Base-by-base conservation (phyloP, 1,140 invertebrate genomes). In the Drosophila subobscura region DNA sequence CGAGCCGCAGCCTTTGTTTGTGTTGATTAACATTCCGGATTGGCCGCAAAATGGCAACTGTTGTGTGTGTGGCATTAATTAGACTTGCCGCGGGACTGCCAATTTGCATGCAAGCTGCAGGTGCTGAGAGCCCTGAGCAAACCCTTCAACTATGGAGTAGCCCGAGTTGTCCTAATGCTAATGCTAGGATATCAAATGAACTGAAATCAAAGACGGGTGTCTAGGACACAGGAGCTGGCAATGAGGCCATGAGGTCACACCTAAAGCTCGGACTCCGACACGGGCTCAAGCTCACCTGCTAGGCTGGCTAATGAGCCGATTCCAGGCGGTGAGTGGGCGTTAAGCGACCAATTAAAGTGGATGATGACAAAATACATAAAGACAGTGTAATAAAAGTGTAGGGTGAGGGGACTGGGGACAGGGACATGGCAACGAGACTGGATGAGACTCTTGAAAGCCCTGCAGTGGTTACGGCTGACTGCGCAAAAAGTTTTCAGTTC, bases 291-390 rank as follows among this genome's bases (percentile, higher is more conserved):
- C 29, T 33, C 7, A 33, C 29, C 29, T 37, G n/a, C 44, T 4
- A 2, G 12, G 56, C n/a, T 23, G 45, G 54, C 50, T 85, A 85
- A 83, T 83, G 65, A 79, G 76, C 49, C 61, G 25, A 57, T 46
- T 47, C 60, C 59, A 45, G 53, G 33, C 59, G 27, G 20, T 64
- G 46, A 74, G 57, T 70, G 44, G 56, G 79, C 64, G 64, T 79
- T 84, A 83, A 84, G 70, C 79, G 79, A 50, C 71, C 79, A 83
- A 83, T 83, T 79, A 85, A 83, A 67, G 59, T 49, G 61, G 51
- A 70, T 76, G 72, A 79, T 72, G 77, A 41, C 65, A 57, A 59
- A 72, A 61, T 61, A 47, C 33, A 67, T 53, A 77, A 71, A 71
- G 53, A 42, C 50, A 46, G 42, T 45, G 57, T 57, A 58, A 77